phyloP scores from a whole-genome alignment of 2,888 invertebrate species.

The Gortyna flavago region DNA sequence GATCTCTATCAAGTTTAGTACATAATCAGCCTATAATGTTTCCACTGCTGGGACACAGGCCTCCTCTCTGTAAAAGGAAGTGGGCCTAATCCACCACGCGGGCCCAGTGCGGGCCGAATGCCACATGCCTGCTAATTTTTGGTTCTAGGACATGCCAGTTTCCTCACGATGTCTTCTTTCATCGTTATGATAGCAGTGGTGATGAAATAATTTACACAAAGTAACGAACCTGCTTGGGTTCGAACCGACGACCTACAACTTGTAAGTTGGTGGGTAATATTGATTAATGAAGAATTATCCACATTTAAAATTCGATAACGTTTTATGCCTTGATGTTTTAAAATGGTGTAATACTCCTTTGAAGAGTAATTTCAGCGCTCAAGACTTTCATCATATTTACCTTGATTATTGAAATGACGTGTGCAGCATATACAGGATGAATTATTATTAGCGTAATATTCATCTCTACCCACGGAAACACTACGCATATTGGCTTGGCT shows the following conservation, averaged over 20 bases:
- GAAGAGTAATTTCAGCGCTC: neutral
- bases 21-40: too few species aligned
- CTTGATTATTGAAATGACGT: conserved; percentile 55
- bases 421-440: conserved; percentile 50
- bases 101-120: neutral
- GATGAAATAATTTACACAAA: neutral
- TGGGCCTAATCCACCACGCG: neutral
- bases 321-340: neutral
- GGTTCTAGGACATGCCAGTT: too few species aligned
- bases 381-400: conserved; percentile 47
- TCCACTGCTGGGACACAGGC: too few species aligned
- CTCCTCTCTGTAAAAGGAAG: too few species aligned
- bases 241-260: too few species aligned
- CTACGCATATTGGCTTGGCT: conserved; percentile 62
- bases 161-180: neutral
- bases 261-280: neutral
- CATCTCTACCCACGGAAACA: conserved; percentile 60
- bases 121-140: neutral
- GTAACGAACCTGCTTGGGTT: neutral
- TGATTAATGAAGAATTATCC: neutral
- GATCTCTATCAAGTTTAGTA: neutral
- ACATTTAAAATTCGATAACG: neutral
- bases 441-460: conserved; percentile 67
- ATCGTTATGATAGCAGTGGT: neutral
- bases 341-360: conserved; percentile 10